phyloP scores from a whole-genome alignment of 2,888 invertebrate genomes.

The Drosophila subquinaria region DNA sequence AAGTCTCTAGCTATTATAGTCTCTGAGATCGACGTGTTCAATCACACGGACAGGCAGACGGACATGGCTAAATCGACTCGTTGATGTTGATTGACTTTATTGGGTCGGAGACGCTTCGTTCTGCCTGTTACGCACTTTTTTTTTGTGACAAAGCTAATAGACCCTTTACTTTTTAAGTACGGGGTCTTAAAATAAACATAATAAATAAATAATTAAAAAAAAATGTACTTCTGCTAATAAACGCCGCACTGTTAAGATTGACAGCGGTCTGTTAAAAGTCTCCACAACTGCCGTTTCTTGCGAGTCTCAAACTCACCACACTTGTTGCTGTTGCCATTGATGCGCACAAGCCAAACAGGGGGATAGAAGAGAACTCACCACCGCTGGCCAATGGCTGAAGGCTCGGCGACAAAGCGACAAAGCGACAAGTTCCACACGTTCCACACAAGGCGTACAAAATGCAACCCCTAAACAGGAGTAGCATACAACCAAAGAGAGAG shows the following conservation, averaged over 20 bases:
- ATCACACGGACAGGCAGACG: too few species aligned
- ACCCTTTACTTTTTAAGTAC: too few species aligned
- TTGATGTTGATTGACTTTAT: too few species aligned
- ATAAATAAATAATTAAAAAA: too few species aligned
- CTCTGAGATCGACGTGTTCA: too few species aligned
- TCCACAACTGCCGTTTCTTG: slow-evolving; percentile 40
- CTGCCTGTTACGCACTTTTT: too few species aligned
- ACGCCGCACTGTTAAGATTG: slow-evolving; percentile 16
- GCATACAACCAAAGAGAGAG: neutral
- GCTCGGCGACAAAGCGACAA: slow-evolving; percentile 71
- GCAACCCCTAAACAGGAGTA: slow-evolving; percentile 38
- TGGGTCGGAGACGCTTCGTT: too few species aligned
- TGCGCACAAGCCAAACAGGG: slow-evolving; percentile 48
- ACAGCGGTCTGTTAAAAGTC: slow-evolving; percentile 38
- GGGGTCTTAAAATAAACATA: too few species aligned
- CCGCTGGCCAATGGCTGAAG: slow-evolving; percentile 70
- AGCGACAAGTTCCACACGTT: slow-evolving; percentile 71
- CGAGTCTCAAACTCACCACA: slow-evolving; percentile 53
- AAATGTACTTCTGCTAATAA: too few species aligned
- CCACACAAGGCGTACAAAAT: slow-evolving; percentile 33
- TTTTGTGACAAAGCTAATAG: too few species aligned
- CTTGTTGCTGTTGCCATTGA: slow-evolving; percentile 60
- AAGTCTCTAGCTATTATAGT: too few species aligned
- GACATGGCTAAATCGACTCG: too few species aligned
- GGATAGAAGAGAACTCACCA: slow-evolving; percentile 54